phyloP scores from a whole-genome alignment of 2,113 vertebrate genomes.

The human region GRCh38 chr2:219112501-219113000 shows the following conservation, averaged over 20 bases:
- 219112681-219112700: background rate
- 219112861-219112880: background rate
- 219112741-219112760: background rate
- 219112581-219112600: background rate
- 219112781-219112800: background rate
- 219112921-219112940: background rate
- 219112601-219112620: background rate
- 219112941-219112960: background rate
- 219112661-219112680: background rate
- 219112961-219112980: background rate
- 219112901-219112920: conserved; percentile 31
- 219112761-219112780: background rate
- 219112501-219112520: background rate
- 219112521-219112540: background rate
- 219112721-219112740: conserved; percentile 46
- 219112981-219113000: background rate
- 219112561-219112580: background rate
- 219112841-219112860: background rate
- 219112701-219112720: background rate
- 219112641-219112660: background rate
- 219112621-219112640: background rate
- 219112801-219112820: background rate
- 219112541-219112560: background rate
- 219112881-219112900: background rate
- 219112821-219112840: background rate